Evolutionary conservation across 2,113 vertebrate species (phyloP), one percentile per base, ranked within the genome.

Genomic region (Heterochromis multidens): DNA sequence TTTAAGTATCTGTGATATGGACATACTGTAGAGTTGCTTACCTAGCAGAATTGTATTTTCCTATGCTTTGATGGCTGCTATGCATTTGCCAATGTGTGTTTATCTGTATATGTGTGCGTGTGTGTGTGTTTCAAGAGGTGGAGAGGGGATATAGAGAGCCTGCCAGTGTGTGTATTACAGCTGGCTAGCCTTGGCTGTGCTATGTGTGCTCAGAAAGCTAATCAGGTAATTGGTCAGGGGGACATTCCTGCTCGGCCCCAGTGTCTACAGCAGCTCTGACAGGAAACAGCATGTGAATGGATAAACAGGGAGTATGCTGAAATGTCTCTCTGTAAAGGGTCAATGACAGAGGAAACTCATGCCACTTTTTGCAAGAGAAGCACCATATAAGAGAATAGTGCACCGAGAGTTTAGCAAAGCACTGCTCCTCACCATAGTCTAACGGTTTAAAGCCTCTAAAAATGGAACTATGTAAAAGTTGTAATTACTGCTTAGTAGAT

Each of bases 161-260:
- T 13, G 59, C n/a, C 14, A 63, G 62, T 43, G 62, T 87, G 65
- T 88, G 86, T 81, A 49, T 93, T 84, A 82, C 40, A 60, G 77
- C 85, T 77, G 84, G 76, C 82, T 80, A 84, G 89, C 62, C 83
- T 93, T 87, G 89, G 87, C 88, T 84, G 81, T 5, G 10, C 72
- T 63, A 74, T 33, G 78, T 94, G 90, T 92, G 91, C 89, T 83
- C 83, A 84, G 91, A 93, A 93, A 94, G 88, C 88, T 91, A 93
- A 95, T 95, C 91, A 91, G 78, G 89, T 93, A 94, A 95, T 89
- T 93, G 93, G 91, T 91, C 85, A 87, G 89, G 82, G 87, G 90
- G 91, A 93, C 83, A 91, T 85, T 94, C 90, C 90, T 87, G 85
- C 81, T 78, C 29, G 14, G 74, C 84, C 81, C 63, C 83, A 62